Evolutionary conservation across 92 coral and sea anemone species (phyloP), one percentile per base, ranked within the genome.

Genomic region (Palythoa grandis): DNA sequence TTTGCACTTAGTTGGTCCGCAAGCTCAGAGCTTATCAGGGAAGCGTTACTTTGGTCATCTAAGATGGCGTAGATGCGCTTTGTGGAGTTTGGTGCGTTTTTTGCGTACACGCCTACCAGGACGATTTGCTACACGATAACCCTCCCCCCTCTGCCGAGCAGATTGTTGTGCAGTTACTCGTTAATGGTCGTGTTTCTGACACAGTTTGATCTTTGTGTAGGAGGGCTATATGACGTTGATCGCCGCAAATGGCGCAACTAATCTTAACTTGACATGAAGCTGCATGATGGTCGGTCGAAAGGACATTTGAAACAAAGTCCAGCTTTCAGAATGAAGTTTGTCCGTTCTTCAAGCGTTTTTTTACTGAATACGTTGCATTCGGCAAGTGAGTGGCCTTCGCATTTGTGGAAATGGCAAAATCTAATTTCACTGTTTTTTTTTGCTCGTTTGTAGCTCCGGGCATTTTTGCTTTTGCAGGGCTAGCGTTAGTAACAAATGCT

Each of bases 91-190:
- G 39, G 89, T 50, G 58, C 76, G 23, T 48, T 56, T 47, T 61
- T 79, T 11, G 16, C 19, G 10, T 38, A 72, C 61, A 82, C 80
- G 58, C 82, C 91, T 16, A 88, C 91, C 20, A 88, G 78, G 48
- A 82, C 74, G 53, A 82, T 82, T 88, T 88, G 52, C 83, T 82
- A 66, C 91, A 88, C 11, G 88, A 82, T 22, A 82, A 61, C 7
- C 87, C 88, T 52, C 91, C 87, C 52, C 63, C 86, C 48, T 65
- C 67, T 16, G 23, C 90, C 16, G 54, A 47, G 75, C 87, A 88
- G 22, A 88, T 35, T 11, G 83, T 48, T 38, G 88, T 88, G 70
- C 88, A 88, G 8, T 54, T 58, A 24, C 37, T 25, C 14, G 11
- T 11, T 22, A 23, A 22, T 3, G 39, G 3, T 67, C 13, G 37